Conservation (phyloP, 2,113 vertebrate species). For the Myotis lucifugus region DNA sequence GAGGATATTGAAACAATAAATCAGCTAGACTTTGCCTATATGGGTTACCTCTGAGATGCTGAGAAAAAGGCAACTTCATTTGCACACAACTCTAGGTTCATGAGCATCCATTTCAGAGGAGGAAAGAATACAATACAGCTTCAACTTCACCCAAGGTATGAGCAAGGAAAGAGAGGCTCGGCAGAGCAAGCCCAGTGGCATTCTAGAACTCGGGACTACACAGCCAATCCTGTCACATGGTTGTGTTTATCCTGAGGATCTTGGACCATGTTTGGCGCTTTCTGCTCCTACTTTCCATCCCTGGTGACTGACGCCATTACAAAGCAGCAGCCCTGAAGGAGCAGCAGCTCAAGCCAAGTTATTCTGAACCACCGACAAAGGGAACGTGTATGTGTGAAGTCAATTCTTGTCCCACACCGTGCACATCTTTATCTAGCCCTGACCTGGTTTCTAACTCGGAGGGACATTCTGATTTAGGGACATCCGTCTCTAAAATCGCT, state of each 20-base stretch:
- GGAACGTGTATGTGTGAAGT: constrained; percentile 11
- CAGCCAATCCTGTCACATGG: not conserved
- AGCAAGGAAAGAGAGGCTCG: not conserved
- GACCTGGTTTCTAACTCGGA: constrained; percentile 27
- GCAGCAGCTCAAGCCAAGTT: not conserved
- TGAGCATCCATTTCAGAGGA: not conserved
- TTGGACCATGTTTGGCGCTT: not conserved
- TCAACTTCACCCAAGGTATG: not conserved
- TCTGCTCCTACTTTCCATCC: not conserved
- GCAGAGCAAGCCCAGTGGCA: not conserved
- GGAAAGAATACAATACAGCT: not conserved
- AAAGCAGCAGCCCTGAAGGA: not conserved
- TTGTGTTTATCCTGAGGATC: not conserved
- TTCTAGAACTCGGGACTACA: not conserved
- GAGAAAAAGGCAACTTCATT: not conserved
- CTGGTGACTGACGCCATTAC: not conserved
- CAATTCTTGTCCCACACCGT: not conserved
- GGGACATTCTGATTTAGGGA: constrained; percentile 45
- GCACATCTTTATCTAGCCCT: constrained; percentile 32
- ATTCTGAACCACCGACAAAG: not conserved
- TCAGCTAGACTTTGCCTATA: not conserved
- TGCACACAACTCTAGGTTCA: not conserved
- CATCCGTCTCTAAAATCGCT: constrained; percentile 44
- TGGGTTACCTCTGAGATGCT: not conserved
- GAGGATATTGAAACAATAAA: constrained; percentile 14